Percentiles rank a stretch among this genome's conserved stretches.
Conservation (phyloP, 2,113 vertebrate species). For the Panthera tigris region DNA sequence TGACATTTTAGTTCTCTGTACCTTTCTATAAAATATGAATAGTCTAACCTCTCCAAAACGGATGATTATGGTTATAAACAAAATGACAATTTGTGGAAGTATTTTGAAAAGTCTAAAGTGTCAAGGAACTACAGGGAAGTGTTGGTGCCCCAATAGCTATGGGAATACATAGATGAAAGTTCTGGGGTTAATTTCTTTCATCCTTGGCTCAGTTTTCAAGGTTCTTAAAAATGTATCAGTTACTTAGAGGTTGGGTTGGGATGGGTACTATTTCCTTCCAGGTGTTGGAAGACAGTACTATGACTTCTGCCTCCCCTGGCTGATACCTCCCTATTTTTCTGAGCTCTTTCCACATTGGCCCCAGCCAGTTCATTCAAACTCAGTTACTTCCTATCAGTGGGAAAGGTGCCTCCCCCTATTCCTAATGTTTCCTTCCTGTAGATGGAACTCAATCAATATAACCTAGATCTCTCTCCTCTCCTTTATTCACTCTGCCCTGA, state of each 20-base stretch:
- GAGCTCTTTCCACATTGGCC: neutral
- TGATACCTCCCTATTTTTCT: neutral
- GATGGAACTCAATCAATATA: neutral
- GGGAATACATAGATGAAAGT: neutral
- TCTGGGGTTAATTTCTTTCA: neutral
- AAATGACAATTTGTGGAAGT: neutral
- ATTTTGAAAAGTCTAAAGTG: conserved; percentile 17
- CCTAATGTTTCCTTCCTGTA: neutral
- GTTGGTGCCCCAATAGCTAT: neutral
- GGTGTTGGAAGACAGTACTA: neutral
- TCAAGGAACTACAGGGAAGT: neutral
- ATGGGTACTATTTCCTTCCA: neutral
- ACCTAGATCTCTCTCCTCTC: neutral
- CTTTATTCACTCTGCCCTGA: neutral
- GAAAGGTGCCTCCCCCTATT: neutral
- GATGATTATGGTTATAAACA: neutral
- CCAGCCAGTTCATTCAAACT: neutral
- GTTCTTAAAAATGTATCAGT: neutral
- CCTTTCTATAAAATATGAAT: conserved; percentile 1
- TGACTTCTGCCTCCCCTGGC: neutral
- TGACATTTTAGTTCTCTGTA: neutral
- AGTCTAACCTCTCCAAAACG: neutral
- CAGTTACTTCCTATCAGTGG: neutral
- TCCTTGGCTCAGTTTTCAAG: neutral
- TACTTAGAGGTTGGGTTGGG: neutral